Conservation (phyloP, 1,140 invertebrate genomes). For the Ectropis grisescens region DNA sequence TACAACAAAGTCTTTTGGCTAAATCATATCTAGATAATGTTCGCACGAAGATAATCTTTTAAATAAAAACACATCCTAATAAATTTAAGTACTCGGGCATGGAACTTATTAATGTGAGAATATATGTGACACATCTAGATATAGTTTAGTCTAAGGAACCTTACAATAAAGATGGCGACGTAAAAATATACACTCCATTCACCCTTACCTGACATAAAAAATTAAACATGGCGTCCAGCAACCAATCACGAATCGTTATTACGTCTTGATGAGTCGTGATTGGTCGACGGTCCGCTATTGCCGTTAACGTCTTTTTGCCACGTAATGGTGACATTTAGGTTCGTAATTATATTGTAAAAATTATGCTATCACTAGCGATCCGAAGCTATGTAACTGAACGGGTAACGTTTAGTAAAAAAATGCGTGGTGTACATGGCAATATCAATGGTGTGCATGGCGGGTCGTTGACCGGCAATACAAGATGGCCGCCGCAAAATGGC, state of each 20-base stretch:
- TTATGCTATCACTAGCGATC: conserved; percentile 58
- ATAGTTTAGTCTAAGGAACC: too few relatives aligned
- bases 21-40: too few relatives aligned
- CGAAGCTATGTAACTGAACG: conserved; percentile 53
- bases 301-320: not conserved
- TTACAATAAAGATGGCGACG: too few relatives aligned
- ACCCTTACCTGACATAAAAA: not conserved
- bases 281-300: too few relatives aligned
- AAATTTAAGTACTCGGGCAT: conserved; percentile 4
- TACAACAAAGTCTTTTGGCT: too few relatives aligned
- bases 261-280: too few relatives aligned
- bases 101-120: too few relatives aligned
- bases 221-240: not conserved
- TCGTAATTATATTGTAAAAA: conserved; percentile 28
- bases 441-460: conserved; percentile 4
- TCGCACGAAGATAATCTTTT: too few relatives aligned
- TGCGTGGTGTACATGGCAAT: conserved; percentile 27
- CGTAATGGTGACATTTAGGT: not conserved
- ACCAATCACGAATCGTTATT: not conserved
- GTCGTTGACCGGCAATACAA: conserved; percentile 20
- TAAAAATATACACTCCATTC: not conserved
- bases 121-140: too few relatives aligned
- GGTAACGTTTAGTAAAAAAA: conserved; percentile 52
- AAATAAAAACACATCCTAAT: too few relatives aligned
- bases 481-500: conserved; percentile 23